phyloP scores from a whole-genome alignment of 1,140 invertebrate genomes.

The Elymnias hypermnestra region DNA sequence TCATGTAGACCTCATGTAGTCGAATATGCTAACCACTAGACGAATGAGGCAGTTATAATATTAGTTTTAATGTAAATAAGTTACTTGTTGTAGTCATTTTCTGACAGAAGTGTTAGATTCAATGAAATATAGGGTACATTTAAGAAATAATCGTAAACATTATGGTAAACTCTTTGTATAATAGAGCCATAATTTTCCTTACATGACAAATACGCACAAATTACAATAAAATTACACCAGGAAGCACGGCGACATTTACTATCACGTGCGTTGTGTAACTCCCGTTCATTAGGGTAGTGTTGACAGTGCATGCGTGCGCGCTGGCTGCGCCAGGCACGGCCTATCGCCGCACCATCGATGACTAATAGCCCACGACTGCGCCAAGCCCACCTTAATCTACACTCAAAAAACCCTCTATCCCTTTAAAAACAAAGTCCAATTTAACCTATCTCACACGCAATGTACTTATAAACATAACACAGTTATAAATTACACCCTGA shows the following conservation, averaged over 20 bases:
- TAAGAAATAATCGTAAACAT: too few species aligned
- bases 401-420: constrained; percentile 18
- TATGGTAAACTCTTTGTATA: constrained; percentile 7
- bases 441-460: too few species aligned
- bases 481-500: too few species aligned
- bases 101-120: too few species aligned
- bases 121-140: too few species aligned
- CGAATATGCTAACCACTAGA: too few species aligned
- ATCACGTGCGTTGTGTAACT: constrained; percentile 68
- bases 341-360: constrained; percentile 73
- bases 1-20: too few species aligned
- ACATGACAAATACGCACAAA: constrained; percentile 73
- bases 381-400: constrained; percentile 16
- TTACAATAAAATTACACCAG: constrained; percentile 65
- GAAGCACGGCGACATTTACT: constrained; percentile 61
- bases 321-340: constrained; percentile 64
- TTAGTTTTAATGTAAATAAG: too few species aligned
- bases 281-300: constrained; percentile 69
- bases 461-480: too few species aligned
- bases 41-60: too few species aligned
- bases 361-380: constrained; percentile 61
- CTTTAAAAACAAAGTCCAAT: too few species aligned
- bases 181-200: constrained; percentile 43
- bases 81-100: too few species aligned
- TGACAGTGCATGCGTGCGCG: constrained; percentile 70